Base-by-base conservation (phyloP, 2,888 invertebrate species). In the Salticus scenicus region DNA sequence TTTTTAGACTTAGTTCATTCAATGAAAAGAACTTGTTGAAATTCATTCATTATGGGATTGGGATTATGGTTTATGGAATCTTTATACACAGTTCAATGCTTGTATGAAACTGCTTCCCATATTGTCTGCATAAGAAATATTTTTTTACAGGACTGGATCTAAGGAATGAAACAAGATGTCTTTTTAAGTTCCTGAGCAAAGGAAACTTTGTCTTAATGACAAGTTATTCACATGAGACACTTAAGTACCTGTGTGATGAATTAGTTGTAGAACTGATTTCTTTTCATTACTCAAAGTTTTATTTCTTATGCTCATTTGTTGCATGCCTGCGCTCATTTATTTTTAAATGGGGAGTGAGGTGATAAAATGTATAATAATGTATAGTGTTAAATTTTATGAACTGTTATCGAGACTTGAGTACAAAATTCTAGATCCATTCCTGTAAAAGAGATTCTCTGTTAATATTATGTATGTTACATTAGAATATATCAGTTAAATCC, bases 41-140 rank as follows among this genome's bases (percentile, higher is more conserved):
- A 67, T 67, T 75, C 72, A 73, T 80, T 80, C 80, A 82, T 82
- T 41, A 47, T 42, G n/a, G 82, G 72, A 73, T 8, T 20, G 20
- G 72, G 82, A 75, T 80, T 67, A 73, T 73, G 80, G 81, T 76
- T 76, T 82, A 83, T 72, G 70, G 64, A 27, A 75, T 75, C 70
- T 74, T 37, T 37, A 41, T 51, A 82, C 64, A 82, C 82, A 82
- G 63, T 74, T 51, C 37, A 63, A n/a, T 80, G 51, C 67, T 14
- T 47, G 51, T 76, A 64, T 37, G 66, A 81, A 42, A 33, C 81
- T 64, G 63, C 64, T 82, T 72, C 57, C 63, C 72, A 66, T 72
- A 47, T n/a, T 76, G 47, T 69, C 51, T 41, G 63, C 72, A 7
- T 24, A 37, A 7, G 37, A 37, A 57, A 57, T 5, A 37, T 7